Conservation (phyloP, 2,797 vertebrate genomes). For the Harpagifer antarcticus region DNA sequence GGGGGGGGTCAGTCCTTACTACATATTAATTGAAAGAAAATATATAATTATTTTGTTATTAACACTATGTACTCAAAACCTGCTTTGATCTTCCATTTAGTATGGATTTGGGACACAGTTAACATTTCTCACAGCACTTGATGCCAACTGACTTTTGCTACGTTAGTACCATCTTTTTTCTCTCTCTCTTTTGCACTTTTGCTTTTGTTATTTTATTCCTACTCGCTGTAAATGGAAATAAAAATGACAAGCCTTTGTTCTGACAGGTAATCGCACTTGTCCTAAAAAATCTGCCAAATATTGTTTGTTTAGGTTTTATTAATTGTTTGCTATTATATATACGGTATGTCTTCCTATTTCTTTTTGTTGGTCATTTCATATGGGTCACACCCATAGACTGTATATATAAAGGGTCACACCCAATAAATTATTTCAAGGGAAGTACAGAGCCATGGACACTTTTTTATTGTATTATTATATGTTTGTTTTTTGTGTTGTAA, state of each 20-base stretch:
- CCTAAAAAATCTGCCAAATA: slow-evolving; percentile 24
- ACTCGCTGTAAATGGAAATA: slow-evolving; percentile 43
- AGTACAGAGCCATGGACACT: not conserved
- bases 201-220: slow-evolving; percentile 1
- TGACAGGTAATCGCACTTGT: slow-evolving; percentile 3
- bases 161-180: not conserved
- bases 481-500: slow-evolving; percentile 9
- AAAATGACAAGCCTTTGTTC: slow-evolving; percentile 22
- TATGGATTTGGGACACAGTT: slow-evolving; percentile 1
- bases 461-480: not conserved
- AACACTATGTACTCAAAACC: not conserved
- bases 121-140: not conserved
- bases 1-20: not conserved
- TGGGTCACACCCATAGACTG: not conserved
- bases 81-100: slow-evolving; percentile 8
- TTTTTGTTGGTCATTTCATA: not conserved
- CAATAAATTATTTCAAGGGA: slow-evolving; percentile 23
- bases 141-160: slow-evolving; percentile 8
- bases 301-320: not conserved
- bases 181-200: slow-evolving; percentile 7
- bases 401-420: too few species aligned
- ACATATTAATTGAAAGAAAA: not conserved
- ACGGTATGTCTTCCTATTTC: not conserved
- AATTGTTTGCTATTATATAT: slow-evolving; percentile 7
- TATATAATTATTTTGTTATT: not conserved